These are phyloP conservation scores for Drosophila kokeensis DNA, from an alignment of 2,888 invertebrate species.

Conservation along the genomic window DNA sequence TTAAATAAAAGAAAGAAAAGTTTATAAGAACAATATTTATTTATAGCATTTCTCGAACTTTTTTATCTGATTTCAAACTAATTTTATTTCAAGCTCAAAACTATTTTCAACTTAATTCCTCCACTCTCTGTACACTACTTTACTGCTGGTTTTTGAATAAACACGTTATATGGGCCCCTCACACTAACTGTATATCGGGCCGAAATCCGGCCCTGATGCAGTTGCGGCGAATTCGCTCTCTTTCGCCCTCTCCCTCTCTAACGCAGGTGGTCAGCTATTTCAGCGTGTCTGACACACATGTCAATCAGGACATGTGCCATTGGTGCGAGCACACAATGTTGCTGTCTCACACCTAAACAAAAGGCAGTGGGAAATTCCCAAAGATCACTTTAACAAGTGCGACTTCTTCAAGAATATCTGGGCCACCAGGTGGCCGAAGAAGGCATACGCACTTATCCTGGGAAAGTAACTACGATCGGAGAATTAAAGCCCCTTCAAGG, in stretches of 20 bases:
- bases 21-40: background rate
- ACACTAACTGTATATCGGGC: too few relatives aligned
- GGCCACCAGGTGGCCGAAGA: background rate
- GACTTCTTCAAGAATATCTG: background rate
- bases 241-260: background rate
- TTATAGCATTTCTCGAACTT: background rate
- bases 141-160: background rate
- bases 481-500: background rate
- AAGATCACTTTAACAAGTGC: background rate
- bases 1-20: background rate
- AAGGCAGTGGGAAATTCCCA: too few relatives aligned
- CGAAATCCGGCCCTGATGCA: background rate
- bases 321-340: background rate
- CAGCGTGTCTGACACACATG: background rate
- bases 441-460: background rate
- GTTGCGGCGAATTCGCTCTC: background rate
- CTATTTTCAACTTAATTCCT: background rate
- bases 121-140: background rate
- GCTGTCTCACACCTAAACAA: background rate
- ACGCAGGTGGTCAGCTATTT: background rate
- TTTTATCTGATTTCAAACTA: background rate
- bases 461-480: background rate
- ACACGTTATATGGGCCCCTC: background rate
- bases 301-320: background rate
- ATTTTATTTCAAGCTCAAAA: background rate